Percentiles rank a stretch among this genome's conserved stretches.
Evolutionary conservation across 2,888 invertebrate species (phyloP).

Genomic region (Boloria selene): DNA sequence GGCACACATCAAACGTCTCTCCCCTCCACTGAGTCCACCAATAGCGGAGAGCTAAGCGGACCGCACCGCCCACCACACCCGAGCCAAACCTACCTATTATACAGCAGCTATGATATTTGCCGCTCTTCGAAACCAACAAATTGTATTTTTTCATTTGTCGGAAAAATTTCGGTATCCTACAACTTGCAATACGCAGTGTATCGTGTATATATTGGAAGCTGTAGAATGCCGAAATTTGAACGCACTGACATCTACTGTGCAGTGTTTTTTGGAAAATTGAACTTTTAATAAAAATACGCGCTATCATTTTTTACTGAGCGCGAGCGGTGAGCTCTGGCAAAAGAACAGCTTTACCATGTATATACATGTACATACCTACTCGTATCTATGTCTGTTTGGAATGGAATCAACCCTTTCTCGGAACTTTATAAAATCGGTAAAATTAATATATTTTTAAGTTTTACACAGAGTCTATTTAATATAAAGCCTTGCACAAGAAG

Average conservation of each 20-base stretch:
- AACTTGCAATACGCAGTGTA: constrained; percentile 25
- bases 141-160: constrained; percentile 61
- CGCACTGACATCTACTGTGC: constrained; percentile 17
- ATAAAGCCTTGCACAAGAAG: no score
- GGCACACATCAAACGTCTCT: constrained; percentile 46
- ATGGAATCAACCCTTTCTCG: no score
- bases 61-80: constrained; percentile 60
- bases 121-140: constrained; percentile 63
- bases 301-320: background rate
- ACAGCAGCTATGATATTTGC: constrained; percentile 69
- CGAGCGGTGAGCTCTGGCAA: background rate
- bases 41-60: constrained; percentile 47
- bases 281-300: constrained; percentile 29
- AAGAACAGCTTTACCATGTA: background rate
- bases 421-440: no score
- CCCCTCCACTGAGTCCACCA: constrained; percentile 58
- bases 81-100: constrained; percentile 71
- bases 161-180: constrained; percentile 49
- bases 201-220: constrained; percentile 2
- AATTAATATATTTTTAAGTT: no score
- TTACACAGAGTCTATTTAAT: no score
- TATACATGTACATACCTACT: no score
- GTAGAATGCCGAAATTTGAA: constrained; percentile 10
- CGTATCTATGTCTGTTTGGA: no score
- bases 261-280: constrained; percentile 24